A percentile compares a stretch with the other conserved stretches of the same genome.
phyloP scores from a whole-genome alignment of 2,113 vertebrate species.

The Dipodomys stephensi region DNA sequence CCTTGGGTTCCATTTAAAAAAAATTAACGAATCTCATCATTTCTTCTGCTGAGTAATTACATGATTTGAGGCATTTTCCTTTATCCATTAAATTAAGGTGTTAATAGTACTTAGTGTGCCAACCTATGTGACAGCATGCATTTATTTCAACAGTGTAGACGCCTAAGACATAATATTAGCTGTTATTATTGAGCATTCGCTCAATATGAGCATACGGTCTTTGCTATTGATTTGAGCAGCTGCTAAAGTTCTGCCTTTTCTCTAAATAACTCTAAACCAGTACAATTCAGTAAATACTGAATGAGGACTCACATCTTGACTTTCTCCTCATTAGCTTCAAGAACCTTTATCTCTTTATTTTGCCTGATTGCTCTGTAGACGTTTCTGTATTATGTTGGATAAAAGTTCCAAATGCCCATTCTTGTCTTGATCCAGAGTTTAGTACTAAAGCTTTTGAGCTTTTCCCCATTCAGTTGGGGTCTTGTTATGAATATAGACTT shows the following conservation, averaged over 20 bases:
- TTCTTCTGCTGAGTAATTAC: background rate
- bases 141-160: background rate
- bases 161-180: conserved; percentile 28
- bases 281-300: background rate
- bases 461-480: background rate
- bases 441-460: background rate
- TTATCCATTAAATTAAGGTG: background rate
- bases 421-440: background rate
- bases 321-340: background rate
- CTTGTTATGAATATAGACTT: background rate
- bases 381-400: background rate
- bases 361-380: background rate
- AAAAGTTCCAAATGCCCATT: background rate
- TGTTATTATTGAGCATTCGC: background rate
- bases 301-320: background rate
- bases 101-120: background rate
- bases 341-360: background rate
- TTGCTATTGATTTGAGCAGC: background rate
- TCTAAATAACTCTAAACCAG: background rate
- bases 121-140: background rate
- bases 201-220: background rate
- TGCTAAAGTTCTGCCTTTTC: background rate
- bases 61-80: conserved; percentile 6
- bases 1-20: background rate
- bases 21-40: background rate